Percentiles rank a stretch among this genome's conserved stretches.
These are phyloP conservation scores for Drosophila ohnishii DNA, from an alignment of 1,140 invertebrate species.

Conservation along the genomic window DNA sequence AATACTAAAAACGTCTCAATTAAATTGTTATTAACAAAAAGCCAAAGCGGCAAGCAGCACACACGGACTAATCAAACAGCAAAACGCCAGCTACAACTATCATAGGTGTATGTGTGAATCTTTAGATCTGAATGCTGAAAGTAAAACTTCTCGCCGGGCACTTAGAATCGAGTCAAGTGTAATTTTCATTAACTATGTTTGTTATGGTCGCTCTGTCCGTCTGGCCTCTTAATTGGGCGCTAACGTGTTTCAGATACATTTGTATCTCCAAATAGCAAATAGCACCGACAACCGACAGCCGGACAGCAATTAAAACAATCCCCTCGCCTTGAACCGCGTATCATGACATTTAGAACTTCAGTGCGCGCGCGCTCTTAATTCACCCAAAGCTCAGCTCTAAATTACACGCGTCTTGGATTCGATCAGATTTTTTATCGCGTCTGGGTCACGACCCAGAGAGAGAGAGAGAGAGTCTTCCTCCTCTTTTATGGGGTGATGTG, in stretches of 20 bases:
- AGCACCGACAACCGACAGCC: constrained; percentile 33
- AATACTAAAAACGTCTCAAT: constrained; percentile 78
- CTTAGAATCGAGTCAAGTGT: constrained; percentile 70
- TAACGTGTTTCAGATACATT: constrained; percentile 80
- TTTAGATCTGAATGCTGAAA: constrained; percentile 46
- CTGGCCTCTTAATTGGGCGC: constrained; percentile 75
- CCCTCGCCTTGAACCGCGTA: constrained; percentile 68
- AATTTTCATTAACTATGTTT: constrained; percentile 77
- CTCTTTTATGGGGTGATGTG: constrained; percentile 2
- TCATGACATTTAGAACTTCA: constrained; percentile 75
- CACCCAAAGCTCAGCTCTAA: constrained; percentile 21
- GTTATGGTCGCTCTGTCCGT: constrained; percentile 64
- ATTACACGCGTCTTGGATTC: constrained; percentile 23
- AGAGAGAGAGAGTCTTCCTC: neutral
- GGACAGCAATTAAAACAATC: constrained; percentile 64
- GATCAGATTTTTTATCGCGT: neutral
- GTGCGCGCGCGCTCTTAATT: constrained; percentile 38
- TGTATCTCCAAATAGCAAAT: constrained; percentile 65
- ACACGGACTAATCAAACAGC: constrained; percentile 48
- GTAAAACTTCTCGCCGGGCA: constrained; percentile 53
- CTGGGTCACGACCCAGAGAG: neutral
- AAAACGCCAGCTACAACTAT: constrained; percentile 48
- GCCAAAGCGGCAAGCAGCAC: constrained; percentile 57
- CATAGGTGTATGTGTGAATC: constrained; percentile 16
- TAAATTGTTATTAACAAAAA: constrained; percentile 79